A percentile compares a stretch with the other conserved stretches of the same genome.
Conservation (phyloP, 2,797 vertebrate genomes). For the Pagetopsis macropterus region DNA sequence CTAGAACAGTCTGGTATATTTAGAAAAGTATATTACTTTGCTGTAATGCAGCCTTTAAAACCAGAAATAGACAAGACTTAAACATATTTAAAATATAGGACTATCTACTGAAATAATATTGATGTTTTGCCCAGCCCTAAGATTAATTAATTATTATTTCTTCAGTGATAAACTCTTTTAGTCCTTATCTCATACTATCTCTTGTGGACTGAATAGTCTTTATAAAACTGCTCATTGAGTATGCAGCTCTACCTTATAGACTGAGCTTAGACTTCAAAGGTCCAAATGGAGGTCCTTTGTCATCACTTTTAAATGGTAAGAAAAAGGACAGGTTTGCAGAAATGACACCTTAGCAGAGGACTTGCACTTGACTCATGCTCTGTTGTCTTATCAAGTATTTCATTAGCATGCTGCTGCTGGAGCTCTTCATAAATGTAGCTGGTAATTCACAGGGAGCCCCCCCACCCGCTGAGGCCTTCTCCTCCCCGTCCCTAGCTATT, state of each 20-base stretch:
- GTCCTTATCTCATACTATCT: conserved; percentile 27
- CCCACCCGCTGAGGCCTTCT: conserved; percentile 72
- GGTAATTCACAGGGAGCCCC: conserved; percentile 68
- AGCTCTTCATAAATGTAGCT: conserved; percentile 69
- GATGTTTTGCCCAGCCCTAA: too few relatives aligned
- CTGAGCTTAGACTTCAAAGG: conserved; percentile 38
- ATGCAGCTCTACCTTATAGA: conserved; percentile 33
- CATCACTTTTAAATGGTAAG: conserved; percentile 59
- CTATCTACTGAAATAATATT: too few relatives aligned
- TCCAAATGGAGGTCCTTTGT: conserved; percentile 55
- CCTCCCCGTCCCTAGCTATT: conserved; percentile 68
- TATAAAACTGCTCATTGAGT: conserved; percentile 54
- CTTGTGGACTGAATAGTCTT: conserved; percentile 32
- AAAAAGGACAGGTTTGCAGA: conserved; percentile 63
- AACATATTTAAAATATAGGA: too few relatives aligned
- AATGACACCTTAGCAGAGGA: conserved; percentile 58
- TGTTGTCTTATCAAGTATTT: conserved; percentile 71
- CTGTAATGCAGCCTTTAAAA: too few relatives aligned
- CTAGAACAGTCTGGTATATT: too few relatives aligned
- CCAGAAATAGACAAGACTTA: too few relatives aligned
- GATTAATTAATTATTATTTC: not conserved
- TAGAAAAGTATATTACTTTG: too few relatives aligned
- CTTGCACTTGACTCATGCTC: conserved; percentile 73
- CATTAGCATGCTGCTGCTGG: conserved; percentile 73
- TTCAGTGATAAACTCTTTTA: conserved; percentile 30